Evolutionary conservation across 1,140 invertebrate genomes (phyloP).

Genomic region (Hypothenemus hampei): DNA sequence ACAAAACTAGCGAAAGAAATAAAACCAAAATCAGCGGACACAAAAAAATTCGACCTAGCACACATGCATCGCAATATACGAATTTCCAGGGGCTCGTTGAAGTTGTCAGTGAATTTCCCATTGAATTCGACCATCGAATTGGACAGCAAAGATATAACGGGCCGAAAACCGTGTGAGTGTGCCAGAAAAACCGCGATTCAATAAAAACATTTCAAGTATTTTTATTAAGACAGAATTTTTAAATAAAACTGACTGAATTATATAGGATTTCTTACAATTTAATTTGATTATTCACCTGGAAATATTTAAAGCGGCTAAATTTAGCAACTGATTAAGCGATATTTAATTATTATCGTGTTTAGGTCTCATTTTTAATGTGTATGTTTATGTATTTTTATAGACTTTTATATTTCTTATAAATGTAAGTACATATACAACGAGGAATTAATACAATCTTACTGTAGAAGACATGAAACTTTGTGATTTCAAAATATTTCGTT

Average conservation of each 20-base stretch:
- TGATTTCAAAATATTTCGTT: too few species aligned
- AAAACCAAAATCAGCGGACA: not conserved
- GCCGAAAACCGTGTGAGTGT: conserved; percentile 14
- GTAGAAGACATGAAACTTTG: too few species aligned
- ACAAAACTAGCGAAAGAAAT: conserved; percentile 7
- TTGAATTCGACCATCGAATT: conserved; percentile 38
- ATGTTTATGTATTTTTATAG: too few species aligned
- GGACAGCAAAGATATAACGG: conserved; percentile 24
- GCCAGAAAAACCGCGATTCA: not conserved
- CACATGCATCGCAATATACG: not conserved
- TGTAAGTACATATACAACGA: too few species aligned
- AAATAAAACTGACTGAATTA: not conserved
- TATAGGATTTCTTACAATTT: not conserved
- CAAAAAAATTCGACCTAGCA: not conserved
- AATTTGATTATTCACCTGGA: too few species aligned
- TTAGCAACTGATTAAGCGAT: too few species aligned
- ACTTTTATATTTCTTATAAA: too few species aligned
- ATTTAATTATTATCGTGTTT: too few species aligned
- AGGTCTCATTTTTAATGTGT: too few species aligned
- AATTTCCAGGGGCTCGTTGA: conserved; percentile 39
- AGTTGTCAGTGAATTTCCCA: conserved; percentile 44
- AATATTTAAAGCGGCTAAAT: too few species aligned
- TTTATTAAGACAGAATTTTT: not conserved
- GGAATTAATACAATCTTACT: too few species aligned
- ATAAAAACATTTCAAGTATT: not conserved